phyloP scores from a whole-genome alignment of 2,113 vertebrate genomes.

The Ranitomeya variabilis region DNA sequence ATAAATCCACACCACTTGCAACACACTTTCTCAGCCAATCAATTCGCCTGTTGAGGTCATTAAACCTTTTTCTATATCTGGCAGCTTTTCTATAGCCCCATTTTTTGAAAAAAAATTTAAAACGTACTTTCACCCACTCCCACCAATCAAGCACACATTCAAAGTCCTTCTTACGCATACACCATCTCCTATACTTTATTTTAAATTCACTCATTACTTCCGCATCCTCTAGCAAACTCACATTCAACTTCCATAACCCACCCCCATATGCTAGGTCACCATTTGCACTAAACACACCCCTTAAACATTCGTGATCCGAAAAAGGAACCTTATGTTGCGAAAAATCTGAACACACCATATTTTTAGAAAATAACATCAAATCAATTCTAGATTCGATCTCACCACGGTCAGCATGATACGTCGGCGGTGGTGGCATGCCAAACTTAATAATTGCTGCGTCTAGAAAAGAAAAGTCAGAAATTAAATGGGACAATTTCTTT shows the following conservation, averaged over 20 bases:
- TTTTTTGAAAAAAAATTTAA: not conserved
- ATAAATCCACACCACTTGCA: not conserved
- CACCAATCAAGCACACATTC: not conserved
- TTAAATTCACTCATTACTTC: not conserved
- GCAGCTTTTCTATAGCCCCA: not conserved
- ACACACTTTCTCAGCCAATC: not conserved
- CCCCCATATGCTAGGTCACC: too few relatives aligned
- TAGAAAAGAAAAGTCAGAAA: too few relatives aligned
- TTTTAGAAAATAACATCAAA: too few relatives aligned
- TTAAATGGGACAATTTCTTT: too few relatives aligned
- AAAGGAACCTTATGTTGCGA: too few relatives aligned
- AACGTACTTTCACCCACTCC: not conserved
- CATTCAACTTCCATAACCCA: not conserved
- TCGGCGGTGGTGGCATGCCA: too few relatives aligned
- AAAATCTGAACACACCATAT: too few relatives aligned
- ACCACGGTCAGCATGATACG: too few relatives aligned
- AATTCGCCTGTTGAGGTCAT: too few relatives aligned
- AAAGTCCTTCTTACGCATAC: not conserved
- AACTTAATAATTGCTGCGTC: too few relatives aligned
- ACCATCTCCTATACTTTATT: not conserved
- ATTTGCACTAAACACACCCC: not conserved
- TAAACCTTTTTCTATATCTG: not conserved
- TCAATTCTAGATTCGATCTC: too few relatives aligned
- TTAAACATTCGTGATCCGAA: too few relatives aligned
- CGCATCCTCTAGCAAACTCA: not conserved